phyloP scores from a whole-genome alignment of 37 sponge, comb jelly and placozoan species.

The Ianthella basta region DNA sequence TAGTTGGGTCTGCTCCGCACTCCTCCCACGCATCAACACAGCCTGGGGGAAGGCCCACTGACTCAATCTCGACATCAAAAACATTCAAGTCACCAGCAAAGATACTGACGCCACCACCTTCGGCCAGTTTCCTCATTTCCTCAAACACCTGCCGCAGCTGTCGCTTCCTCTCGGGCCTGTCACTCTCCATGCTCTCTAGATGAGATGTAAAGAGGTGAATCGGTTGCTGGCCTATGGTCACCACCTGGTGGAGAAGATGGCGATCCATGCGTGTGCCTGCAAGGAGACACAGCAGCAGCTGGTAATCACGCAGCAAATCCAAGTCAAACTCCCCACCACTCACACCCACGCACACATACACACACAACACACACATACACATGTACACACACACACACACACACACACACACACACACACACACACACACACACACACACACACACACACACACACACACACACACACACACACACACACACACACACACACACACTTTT shows the following conservation, averaged over 20 bases:
- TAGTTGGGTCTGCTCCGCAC: slow-evolving; percentile 40
- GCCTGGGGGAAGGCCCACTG: slow-evolving; percentile 45
- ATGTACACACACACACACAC: too few relatives aligned
- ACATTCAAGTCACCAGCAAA: slow-evolving; percentile 86
- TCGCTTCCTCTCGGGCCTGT: slow-evolving; percentile 44
- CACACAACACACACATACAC: too few relatives aligned
- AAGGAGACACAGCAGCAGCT: too few relatives aligned
- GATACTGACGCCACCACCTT: slow-evolving; percentile 33
- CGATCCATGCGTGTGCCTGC: slow-evolving; percentile 69
- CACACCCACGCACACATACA: too few relatives aligned
- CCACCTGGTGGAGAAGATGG: slow-evolving; percentile 54
- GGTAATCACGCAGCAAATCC: too few relatives aligned
- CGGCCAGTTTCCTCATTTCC: slow-evolving; percentile 6
- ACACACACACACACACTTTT: too few relatives aligned
- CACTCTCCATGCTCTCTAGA: slow-evolving; percentile 76
- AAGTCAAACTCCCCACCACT: too few relatives aligned
- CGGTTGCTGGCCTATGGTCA: slow-evolving; percentile 34
- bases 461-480: too few relatives aligned
- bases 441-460: too few relatives aligned
- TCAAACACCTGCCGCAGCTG: slow-evolving; percentile 50
- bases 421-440: too few relatives aligned
- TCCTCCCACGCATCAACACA: slow-evolving; percentile 78
- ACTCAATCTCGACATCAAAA: slow-evolving; percentile 65
- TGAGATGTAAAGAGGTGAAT: slow-evolving; percentile 68
- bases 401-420: too few relatives aligned